Evolutionary conservation across 2,113 vertebrate genomes (phyloP).

Genomic region (Chaenogobius annularis): DNA sequence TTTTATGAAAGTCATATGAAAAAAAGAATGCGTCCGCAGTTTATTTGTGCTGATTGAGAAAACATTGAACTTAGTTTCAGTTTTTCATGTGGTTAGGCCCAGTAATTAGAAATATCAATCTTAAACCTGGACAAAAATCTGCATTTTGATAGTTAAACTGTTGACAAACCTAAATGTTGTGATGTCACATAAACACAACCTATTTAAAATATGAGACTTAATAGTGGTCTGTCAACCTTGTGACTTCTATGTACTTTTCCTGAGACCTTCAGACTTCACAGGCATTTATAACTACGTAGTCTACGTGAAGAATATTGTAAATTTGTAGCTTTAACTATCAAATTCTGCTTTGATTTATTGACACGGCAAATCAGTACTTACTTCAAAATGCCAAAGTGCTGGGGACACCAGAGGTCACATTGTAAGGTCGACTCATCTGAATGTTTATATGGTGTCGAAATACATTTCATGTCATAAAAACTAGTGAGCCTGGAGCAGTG

Average conservation of each 20-base stretch:
- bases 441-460: conserved; percentile 2
- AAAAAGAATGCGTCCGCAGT: too few species aligned
- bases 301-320: neutral
- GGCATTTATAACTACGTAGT: too few species aligned
- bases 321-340: neutral
- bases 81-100: too few species aligned
- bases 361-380: neutral
- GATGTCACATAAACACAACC: too few species aligned
- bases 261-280: too few species aligned
- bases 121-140: too few species aligned
- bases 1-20: too few species aligned
- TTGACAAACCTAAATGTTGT: neutral
- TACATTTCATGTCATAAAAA: conserved; percentile 1
- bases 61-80: too few species aligned
- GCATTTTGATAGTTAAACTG: too few species aligned
- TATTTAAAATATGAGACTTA: neutral
- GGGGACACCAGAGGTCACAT: neutral
- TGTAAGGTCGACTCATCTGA: neutral
- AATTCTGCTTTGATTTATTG: neutral
- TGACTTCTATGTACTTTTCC: neutral
- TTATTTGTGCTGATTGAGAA: too few species aligned
- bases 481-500: neutral
- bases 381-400: neutral
- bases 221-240: too few species aligned
- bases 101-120: too few species aligned